Conservation (phyloP, 2,797 vertebrate genomes). For the Melanotaenia parkinsoni region DNA sequence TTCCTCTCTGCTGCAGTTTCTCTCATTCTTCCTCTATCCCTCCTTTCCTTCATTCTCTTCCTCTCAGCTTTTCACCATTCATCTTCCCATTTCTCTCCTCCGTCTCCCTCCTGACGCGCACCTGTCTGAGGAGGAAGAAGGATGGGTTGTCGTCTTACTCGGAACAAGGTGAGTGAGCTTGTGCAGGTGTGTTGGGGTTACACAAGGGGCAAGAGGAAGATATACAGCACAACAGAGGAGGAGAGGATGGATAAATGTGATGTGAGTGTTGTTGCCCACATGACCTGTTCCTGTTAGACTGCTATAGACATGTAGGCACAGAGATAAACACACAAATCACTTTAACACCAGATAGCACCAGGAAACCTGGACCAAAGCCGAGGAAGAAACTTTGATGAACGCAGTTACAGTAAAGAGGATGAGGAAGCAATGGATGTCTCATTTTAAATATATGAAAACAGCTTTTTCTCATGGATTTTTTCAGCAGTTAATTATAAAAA, state of each 20-base stretch:
- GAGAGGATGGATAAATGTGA: not conserved
- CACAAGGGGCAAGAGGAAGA: not conserved
- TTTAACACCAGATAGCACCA: too few relatives aligned
- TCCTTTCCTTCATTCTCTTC: not conserved
- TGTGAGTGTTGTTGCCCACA: not conserved
- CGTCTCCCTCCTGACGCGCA: not conserved
- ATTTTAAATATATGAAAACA: too few relatives aligned
- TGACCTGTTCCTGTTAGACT: not conserved
- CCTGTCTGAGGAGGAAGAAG: conserved; percentile 31
- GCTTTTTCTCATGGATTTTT: too few relatives aligned
- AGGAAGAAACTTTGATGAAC: too few relatives aligned
- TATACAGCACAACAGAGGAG: too few relatives aligned
- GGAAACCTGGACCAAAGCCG: not conserved
- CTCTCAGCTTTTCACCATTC: not conserved
- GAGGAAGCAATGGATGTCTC: too few relatives aligned
- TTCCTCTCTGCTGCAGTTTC: conserved; percentile 13
- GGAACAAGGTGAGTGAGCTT: conserved; percentile 70
- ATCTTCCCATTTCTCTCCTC: not conserved
- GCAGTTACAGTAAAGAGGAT: too few relatives aligned
- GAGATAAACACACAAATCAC: not conserved
- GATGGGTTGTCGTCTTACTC: conserved; percentile 72
- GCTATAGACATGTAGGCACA: not conserved
- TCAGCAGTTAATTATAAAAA: too few relatives aligned
- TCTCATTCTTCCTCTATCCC: not conserved
- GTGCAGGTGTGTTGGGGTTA: conserved; percentile 31